Percentiles rank a stretch among this genome's conserved stretches.
Conservation (phyloP, 1,140 invertebrate genomes). For the Drosophila ironensis region DNA sequence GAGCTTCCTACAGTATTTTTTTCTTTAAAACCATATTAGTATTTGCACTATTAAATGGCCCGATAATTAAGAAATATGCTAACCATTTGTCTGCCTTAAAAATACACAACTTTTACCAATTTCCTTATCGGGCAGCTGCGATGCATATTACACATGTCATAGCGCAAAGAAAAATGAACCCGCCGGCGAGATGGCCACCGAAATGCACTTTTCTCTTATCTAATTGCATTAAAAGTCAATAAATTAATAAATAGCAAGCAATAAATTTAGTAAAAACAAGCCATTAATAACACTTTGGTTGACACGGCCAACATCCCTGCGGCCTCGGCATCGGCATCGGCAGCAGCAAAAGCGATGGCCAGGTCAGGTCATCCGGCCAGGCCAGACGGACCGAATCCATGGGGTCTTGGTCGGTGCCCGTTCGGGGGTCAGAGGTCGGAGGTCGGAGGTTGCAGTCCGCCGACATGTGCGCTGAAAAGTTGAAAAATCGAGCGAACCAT, state of each 20-base stretch:
- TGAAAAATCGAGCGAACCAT: slow-evolving; percentile 73
- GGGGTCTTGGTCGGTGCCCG: background rate
- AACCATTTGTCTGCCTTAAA: background rate
- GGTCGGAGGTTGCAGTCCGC: slow-evolving; percentile 28
- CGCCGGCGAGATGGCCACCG: slow-evolving; percentile 22
- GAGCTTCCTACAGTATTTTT: no score
- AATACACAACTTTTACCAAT: slow-evolving; percentile 27
- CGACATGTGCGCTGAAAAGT: slow-evolving; percentile 52
- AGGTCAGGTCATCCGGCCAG: slow-evolving; percentile 49
- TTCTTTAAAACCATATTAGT: no score
- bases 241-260: slow-evolving; percentile 79
- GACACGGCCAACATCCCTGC: slow-evolving; percentile 42
- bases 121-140: slow-evolving; percentile 54
- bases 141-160: slow-evolving; percentile 55
- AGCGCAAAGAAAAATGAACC: slow-evolving; percentile 58
- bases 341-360: slow-evolving; percentile 19
- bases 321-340: slow-evolving; percentile 10
- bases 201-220: slow-evolving; percentile 77
- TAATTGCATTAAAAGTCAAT: slow-evolving; percentile 78
- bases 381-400: slow-evolving; percentile 16
- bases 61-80: background rate
- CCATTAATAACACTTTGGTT: slow-evolving; percentile 80
- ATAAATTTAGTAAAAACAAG: slow-evolving; percentile 81
- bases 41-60: no score
- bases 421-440: slow-evolving; percentile 28